Evolutionary conservation across 2,888 invertebrate genomes (phyloP).

Genomic region (Oscheius sp.): DNA sequence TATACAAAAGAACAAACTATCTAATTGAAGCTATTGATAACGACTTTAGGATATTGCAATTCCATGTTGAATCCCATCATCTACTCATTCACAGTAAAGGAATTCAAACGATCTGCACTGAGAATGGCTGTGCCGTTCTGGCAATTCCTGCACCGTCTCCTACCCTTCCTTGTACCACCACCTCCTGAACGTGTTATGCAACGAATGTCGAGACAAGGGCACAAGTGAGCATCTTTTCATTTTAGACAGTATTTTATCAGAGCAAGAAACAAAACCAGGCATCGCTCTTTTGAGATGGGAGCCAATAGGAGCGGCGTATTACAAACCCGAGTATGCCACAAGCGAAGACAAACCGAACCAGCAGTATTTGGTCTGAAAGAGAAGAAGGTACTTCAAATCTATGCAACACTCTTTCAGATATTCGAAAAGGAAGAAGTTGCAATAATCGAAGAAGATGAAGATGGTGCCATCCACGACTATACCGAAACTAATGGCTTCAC

Average conservation of each 20-base stretch:
- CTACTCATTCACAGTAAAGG: conserved; percentile 70
- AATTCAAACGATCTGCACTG: conserved; percentile 68
- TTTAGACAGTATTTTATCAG: background rate
- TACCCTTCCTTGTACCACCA: conserved; percentile 56
- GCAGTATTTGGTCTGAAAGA: conserved; percentile 46
- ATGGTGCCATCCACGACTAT: conserved; percentile 33
- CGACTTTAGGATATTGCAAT: conserved; percentile 69
- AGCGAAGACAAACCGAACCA: conserved; percentile 62
- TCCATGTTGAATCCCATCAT: conserved; percentile 70
- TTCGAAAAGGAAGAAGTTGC: conserved; percentile 23
- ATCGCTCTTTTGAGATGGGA: conserved; percentile 52
- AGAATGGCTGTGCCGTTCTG: conserved; percentile 62
- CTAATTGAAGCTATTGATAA: background rate
- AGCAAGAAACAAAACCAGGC: conserved; percentile 33
- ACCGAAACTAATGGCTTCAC: conserved; percentile 35
- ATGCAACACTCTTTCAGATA: background rate
- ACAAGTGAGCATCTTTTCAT: conserved; percentile 23
- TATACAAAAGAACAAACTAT: background rate
- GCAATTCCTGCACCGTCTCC: conserved; percentile 53
- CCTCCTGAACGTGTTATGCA: conserved; percentile 63
- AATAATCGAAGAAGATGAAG: conserved; percentile 36
- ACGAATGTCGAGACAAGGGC: conserved; percentile 46
- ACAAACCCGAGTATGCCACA: conserved; percentile 47
- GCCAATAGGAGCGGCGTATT: conserved; percentile 50
- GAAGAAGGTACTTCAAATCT: conserved; percentile 24